A percentile compares a stretch with the other conserved stretches of the same genome.
Conservation (phyloP, 2,888 invertebrate genomes). For the Caenorhabditis doughertyi region DNA sequence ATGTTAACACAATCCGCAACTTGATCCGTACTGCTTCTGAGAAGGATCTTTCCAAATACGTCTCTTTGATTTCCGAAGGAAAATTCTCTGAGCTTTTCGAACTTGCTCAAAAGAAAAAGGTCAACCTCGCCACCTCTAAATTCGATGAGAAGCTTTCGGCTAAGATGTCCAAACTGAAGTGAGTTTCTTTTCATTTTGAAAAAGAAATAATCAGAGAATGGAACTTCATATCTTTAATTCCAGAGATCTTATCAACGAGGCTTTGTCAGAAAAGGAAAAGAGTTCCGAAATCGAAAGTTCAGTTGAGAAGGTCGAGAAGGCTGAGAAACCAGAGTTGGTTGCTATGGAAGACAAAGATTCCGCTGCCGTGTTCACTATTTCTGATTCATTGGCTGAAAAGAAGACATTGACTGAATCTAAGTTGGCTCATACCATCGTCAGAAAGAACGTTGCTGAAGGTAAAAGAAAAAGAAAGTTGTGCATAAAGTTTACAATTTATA, state of each 20-base stretch:
- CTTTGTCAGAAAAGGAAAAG: slow-evolving; percentile 44
- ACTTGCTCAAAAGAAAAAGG: slow-evolving; percentile 54
- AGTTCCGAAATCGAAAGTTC: slow-evolving; percentile 35
- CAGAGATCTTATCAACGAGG: slow-evolving; percentile 31
- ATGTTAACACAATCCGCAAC: slow-evolving; percentile 63
- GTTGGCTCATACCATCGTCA: slow-evolving; percentile 47
- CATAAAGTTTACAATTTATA: not conserved
- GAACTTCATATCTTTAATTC: too few species aligned
- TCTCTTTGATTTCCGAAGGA: slow-evolving; percentile 69
- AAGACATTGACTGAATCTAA: slow-evolving; percentile 15
- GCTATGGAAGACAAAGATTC: slow-evolving; percentile 40
- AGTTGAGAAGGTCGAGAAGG: slow-evolving; percentile 40
- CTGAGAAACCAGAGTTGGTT: slow-evolving; percentile 20
- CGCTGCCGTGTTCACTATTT: slow-evolving; percentile 45
- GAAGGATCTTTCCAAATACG: slow-evolving; percentile 65
- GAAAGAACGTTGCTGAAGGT: slow-evolving; percentile 49
- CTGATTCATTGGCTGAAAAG: slow-evolving; percentile 23
- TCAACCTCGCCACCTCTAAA: not conserved
- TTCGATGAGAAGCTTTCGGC: slow-evolving; percentile 38
- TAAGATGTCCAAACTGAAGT: slow-evolving; percentile 51
- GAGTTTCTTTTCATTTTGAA: not conserved
- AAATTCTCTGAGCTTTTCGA: slow-evolving; percentile 65
- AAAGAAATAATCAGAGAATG: not conserved
- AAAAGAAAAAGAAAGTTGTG: not conserved
- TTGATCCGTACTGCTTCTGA: slow-evolving; percentile 68